These are phyloP conservation scores for Cavia aperea DNA, from an alignment of 2,113 vertebrate species.

Conservation along the genomic window DNA sequence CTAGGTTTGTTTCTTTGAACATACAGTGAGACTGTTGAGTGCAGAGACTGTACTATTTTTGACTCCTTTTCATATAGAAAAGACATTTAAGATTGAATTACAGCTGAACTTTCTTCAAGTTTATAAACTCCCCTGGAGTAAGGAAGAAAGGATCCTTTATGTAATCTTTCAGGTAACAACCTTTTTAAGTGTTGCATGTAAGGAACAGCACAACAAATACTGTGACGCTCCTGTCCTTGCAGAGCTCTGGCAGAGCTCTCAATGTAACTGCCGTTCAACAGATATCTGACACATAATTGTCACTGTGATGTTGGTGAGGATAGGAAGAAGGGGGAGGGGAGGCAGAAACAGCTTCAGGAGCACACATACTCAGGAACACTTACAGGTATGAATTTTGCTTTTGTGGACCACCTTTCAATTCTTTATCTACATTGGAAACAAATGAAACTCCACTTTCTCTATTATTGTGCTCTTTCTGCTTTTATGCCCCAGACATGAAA, in stretches of 20 bases:
- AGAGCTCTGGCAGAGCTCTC: background rate
- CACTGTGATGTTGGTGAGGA: background rate
- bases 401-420: background rate
- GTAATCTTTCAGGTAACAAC: background rate
- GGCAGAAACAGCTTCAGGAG: background rate
- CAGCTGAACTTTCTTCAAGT: background rate
- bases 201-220: background rate
- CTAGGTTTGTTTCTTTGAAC: background rate
- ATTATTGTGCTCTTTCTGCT: background rate
- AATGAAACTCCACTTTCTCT: background rate
- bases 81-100: background rate
- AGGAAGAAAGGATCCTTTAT: background rate
- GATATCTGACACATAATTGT: too few species aligned
- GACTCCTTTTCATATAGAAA: background rate
- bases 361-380: background rate
- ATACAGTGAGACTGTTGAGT: background rate
- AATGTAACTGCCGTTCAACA: background rate
- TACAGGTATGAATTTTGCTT: background rate
- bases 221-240: background rate
- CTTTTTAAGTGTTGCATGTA: background rate
- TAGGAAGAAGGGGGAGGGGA: too few species aligned
- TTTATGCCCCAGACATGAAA: background rate
- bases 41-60: background rate
- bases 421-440: background rate
- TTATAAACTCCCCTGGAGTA: background rate